A percentile compares a stretch with the other conserved stretches of the same genome.
Evolutionary conservation across 1,140 invertebrate genomes (phyloP).

Genomic region (Lycorma delicatula): DNA sequence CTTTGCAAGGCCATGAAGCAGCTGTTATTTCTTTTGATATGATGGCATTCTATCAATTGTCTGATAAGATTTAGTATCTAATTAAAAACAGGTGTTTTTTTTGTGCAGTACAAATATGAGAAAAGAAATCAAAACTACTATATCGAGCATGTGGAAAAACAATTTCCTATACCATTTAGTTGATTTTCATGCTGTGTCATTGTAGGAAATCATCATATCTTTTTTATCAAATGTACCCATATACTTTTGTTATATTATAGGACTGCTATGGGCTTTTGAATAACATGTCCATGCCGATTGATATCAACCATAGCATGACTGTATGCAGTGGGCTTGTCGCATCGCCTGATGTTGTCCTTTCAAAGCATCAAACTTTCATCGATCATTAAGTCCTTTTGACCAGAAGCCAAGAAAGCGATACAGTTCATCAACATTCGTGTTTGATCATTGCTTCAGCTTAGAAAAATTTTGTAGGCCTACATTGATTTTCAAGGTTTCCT

Average conservation of each 20-base stretch:
- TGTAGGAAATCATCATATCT: constrained; percentile 31
- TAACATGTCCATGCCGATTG: constrained; percentile 8
- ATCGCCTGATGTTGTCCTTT: constrained; percentile 19
- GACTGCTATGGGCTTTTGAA: constrained; percentile 34
- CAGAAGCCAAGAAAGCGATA: not conserved
- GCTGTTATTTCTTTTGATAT: no score
- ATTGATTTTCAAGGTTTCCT: not conserved
- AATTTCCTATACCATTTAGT: constrained; percentile 37
- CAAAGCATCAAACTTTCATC: not conserved
- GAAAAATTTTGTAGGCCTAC: not conserved
- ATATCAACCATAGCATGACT: constrained; percentile 18
- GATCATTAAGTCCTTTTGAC: no score
- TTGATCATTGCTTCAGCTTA: not conserved
- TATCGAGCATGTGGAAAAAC: constrained; percentile 29
- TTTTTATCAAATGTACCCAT: constrained; percentile 35
- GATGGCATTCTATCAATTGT: no score
- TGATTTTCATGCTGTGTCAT: constrained; percentile 31
- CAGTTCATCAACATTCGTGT: not conserved
- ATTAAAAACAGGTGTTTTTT: no score
- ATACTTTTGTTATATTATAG: constrained; percentile 33
- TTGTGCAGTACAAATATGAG: no score
- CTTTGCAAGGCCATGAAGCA: no score
- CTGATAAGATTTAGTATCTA: no score
- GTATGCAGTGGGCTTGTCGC: constrained; percentile 29
- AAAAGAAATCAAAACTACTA: no score